These are phyloP conservation scores for Drosophila tsacasi DNA, from an alignment of 1,140 invertebrate genomes.

Conservation along the genomic window DNA sequence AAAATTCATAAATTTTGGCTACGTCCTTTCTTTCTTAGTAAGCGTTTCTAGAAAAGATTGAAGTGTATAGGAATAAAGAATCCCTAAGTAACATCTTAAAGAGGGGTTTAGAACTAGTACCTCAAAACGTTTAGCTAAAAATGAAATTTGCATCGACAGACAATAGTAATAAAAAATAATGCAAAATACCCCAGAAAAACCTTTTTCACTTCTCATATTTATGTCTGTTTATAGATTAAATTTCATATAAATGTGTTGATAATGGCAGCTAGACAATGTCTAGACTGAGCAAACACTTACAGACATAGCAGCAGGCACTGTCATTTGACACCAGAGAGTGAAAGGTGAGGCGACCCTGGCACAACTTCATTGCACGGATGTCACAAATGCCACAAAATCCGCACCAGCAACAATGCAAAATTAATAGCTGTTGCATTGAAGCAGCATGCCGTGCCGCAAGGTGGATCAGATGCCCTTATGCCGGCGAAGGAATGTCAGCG, in stretches of 20 bases:
- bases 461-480: slow-evolving; percentile 29
- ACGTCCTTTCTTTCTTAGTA: slow-evolving; percentile 1
- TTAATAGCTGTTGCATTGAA: slow-evolving; percentile 72
- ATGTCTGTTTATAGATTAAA: slow-evolving; percentile 64
- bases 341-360: slow-evolving; percentile 35
- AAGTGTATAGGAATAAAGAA: neutral
- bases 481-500: slow-evolving; percentile 44
- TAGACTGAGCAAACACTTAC: slow-evolving; percentile 56
- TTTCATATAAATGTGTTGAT: slow-evolving; percentile 79
- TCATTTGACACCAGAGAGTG: slow-evolving; percentile 63
- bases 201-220: slow-evolving; percentile 1
- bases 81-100: neutral
- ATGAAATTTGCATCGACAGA: neutral
- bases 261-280: slow-evolving; percentile 73
- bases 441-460: slow-evolving; percentile 10
- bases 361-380: slow-evolving; percentile 60
- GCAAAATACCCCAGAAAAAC: neutral
- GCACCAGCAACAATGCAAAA: slow-evolving; percentile 69
- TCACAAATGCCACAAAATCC: slow-evolving; percentile 77
- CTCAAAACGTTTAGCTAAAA: neutral
- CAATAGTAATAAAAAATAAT: neutral
- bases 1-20: slow-evolving; percentile 74
- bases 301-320: slow-evolving; percentile 41
- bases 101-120: neutral
- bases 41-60: neutral